Base-by-base conservation (phyloP, 2,888 invertebrate genomes). In the Euzetes globulus region DNA sequence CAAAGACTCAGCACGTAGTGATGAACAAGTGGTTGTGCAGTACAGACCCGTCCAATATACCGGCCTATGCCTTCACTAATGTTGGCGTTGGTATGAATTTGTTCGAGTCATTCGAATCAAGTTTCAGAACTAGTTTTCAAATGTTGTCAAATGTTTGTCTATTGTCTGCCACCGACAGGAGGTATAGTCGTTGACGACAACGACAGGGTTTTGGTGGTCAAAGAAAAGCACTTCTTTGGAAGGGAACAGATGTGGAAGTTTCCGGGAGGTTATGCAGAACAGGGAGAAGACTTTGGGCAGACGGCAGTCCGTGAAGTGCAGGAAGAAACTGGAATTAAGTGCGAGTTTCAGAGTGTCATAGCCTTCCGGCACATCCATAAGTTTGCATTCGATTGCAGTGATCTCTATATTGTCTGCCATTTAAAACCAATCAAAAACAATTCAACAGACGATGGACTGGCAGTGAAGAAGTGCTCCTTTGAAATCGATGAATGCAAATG, bases 211-310 rank as follows among this genome's bases (percentile, higher is more conserved):
- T 85, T 96, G 72, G 90, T 91, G 25, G 90, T 96, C 0, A 86
- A 88, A 78, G 94, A 96, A 81, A 88, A 88, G 80, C 71, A 72
- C 50, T 33, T 37, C 45, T 33, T 52, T 33, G 68, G 65, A 15
- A 76, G 75, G 17, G 79, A 77, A 29, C 84, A 86, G 4, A 87
- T 88, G 80, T 95, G 93, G 93, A 95, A 95, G 84, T 84, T 95
- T 9, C 95, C 96, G 19, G 95, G 96, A 72, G 95, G 95, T 72
- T 91, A 91, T 84, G 91, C 92, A 22, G 91, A 94, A 82, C 89
- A 81, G 91, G 91, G 89, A 74, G 95, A 96, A 85, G 88, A 92
- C 80, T 85, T 96, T 58, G 86, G 87, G 75, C 89, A 89, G 79
- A 92, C 94, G 17, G 92, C 89, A 0, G 86, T 88, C 72, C 86